Base-by-base conservation (phyloP, 2,113 vertebrate genomes). In the Mirounga angustirostris region DNA sequence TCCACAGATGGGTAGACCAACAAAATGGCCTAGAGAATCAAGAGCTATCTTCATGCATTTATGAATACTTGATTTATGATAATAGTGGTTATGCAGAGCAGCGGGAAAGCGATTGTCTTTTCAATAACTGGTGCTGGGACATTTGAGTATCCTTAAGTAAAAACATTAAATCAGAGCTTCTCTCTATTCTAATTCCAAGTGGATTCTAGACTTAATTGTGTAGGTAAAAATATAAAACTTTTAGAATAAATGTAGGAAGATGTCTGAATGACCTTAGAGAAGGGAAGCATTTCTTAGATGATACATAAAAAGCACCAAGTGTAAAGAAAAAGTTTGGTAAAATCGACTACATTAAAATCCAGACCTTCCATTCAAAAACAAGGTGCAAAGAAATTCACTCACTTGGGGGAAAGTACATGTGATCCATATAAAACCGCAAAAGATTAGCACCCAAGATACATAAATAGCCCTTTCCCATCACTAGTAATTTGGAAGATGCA, bases 401-500 rank as follows among this genome's bases (percentile, higher is more conserved):
- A 69, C n/a, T 50, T 89, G 18, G 33, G 22, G 76, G 22, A 43
- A 82, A 95, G 85, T 97, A 85, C 67, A 63, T 89, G 4, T 46
- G 40, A 83, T 83, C 16, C 59, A 50, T 88, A 54, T 21, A 93
- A 96, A 89, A 26, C 56, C 67, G 78, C 65, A 89, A 74, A 94
- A 3, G n/a, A 88, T 87, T 94, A 87, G 16, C 46, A 73, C 89
- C 58, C 15, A 78, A 93, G 76, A 89, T 69, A 56, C 61, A 46
- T 93, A 69, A 95, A 95, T 87, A 97, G 86, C 50, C 22, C 28
- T 54, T 95, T 88, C 33, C 28, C 33, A 67, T 71, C 46, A 56
- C 28, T 52, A 74, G 4, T 84, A 93, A 93, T 93, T 82, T 91
- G 13, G n/a, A 97, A 96, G 81, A 89, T 89, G 50, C 71, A 96